These are phyloP conservation scores for Scaptomyza tumidula DNA, from an alignment of 2,888 invertebrate genomes.

Conservation along the genomic window DNA sequence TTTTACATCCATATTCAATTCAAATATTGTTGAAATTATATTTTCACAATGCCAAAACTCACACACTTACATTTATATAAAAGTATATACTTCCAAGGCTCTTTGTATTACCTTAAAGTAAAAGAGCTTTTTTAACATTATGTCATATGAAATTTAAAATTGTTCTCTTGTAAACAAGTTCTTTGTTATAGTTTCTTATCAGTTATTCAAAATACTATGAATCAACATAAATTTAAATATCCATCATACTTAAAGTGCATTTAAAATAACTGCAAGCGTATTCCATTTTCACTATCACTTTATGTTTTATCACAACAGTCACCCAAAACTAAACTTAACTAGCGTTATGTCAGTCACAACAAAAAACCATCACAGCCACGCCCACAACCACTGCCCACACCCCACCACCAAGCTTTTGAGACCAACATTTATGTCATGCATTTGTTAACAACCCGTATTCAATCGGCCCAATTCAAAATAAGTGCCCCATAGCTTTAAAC, in stretches of 20 bases:
- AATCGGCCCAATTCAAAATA: constrained; percentile 20
- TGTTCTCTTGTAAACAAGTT: too few species aligned
- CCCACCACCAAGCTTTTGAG: not conserved
- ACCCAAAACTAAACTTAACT: constrained; percentile 1
- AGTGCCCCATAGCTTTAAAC: constrained; percentile 14
- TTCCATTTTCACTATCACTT: constrained; percentile 4
- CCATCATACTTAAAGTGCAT: not conserved
- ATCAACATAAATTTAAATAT: too few species aligned
- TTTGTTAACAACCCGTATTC: constrained; percentile 20
- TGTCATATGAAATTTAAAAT: too few species aligned
- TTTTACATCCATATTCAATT: constrained; percentile 1
- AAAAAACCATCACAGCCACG: not conserved
- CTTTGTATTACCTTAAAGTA: too few species aligned
- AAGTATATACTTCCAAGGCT: too few species aligned
- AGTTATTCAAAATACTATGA: too few species aligned
- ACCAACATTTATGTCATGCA: constrained; percentile 20
- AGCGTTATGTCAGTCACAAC: constrained; percentile 8
- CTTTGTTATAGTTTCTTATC: too few species aligned
- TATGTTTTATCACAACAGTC: not conserved
- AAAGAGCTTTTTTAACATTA: too few species aligned
- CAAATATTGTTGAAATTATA: not conserved
- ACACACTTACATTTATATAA: too few species aligned
- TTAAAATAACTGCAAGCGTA: constrained; percentile 16
- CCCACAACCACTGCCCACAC: not conserved
- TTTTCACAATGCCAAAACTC: not conserved